Base-by-base conservation (phyloP, 2,888 invertebrate genomes). In the Griposia aprilina region DNA sequence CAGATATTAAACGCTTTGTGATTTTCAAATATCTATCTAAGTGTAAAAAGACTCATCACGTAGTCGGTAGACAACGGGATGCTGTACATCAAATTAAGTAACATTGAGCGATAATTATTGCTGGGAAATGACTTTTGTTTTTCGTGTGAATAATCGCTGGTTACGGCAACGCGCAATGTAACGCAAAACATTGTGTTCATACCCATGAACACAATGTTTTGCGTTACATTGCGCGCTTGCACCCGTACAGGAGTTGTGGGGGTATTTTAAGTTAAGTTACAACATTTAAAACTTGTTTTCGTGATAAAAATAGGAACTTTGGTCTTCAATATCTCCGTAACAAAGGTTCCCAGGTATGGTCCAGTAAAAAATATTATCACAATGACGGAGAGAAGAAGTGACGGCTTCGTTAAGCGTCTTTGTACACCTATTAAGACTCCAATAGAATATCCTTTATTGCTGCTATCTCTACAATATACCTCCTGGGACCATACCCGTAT, bases 1-100 rank as follows among this genome's bases (percentile, higher is more conserved):
- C 10, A 80, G 60, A 80, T 88, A 86, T 74, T 88, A 89, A 41
- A 48, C 17, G 30, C 13, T 59, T 0, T 36, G 20, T 59, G 17
- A 36, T 36, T 57, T 77, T 20, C n/a, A 63, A n/a, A 11, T 11
- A 20, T n/a, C 7, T 36, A 36, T 23, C 15, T 8, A 8, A 8
- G 10, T 52, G 23, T 52, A 57, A 68, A 30, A 23, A 23, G 62
- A 36, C 17, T 0, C 6, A 3, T 68, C 23, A 30, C 3, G 1
- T 68, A 68, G 23, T 1, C 1, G 17, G 60, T n/a, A 65, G 65
- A 41, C 23, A 63, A 23, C 5, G 23, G 15, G 8, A 41, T n/a
- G 41, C 23, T 15, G 41, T 41, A 23, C 23, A 23, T 36, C 7
- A 13, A 36, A 63, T 2, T 36, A 11, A 36, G 11, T 20, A 23